Evolutionary conservation across 2,113 vertebrate species (phyloP), one percentile per base, ranked within the genome.

Genomic region (Rutilus rutilus): DNA sequence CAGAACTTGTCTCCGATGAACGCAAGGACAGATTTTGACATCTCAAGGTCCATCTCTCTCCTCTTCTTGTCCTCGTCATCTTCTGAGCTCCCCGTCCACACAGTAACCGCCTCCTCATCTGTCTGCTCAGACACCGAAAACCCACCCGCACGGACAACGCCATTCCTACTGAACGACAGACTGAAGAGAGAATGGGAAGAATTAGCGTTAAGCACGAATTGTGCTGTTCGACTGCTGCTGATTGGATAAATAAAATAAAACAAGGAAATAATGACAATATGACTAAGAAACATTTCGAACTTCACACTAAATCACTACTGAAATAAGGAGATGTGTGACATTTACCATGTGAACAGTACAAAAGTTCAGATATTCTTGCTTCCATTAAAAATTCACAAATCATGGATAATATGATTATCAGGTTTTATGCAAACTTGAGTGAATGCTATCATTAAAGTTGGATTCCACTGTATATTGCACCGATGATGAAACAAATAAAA

Each of bases 1-100:
- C 96, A 97, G 87, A 97, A 97, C 88, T 96, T 96, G 93, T 97
- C 96, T 82, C 96, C 96, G 88, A 97, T 96, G 88, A 96, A 95
- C 84, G 93, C 94, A 85, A 97, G 94, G 89, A 97, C 94, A 79
- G 97, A 96, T 91, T 96, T 97, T 83, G 95, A 96, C 7, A 95
- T 96, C 88, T 96, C 95, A 84, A 96, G 78, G 88, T 97, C 96
- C 89, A 96, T 89, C 88, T 96, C 95, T 90, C 94, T 95, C 87
- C 96, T 95, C 88, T 96, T 64, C 15, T 74, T 33, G 17, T 87
- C 83, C 19, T 69, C 78, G 50, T 77, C 60, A 15, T 71, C 85
- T 52, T 90, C 85, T 69, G 85, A 82, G 10, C 80, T 80, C 1
- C 74, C 65, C 39, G 30, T 30, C 87, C 85, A 88, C 52, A 88